These are phyloP conservation scores for Carposina sasakii DNA, from an alignment of 1,140 invertebrate species.

Conservation along the genomic window DNA sequence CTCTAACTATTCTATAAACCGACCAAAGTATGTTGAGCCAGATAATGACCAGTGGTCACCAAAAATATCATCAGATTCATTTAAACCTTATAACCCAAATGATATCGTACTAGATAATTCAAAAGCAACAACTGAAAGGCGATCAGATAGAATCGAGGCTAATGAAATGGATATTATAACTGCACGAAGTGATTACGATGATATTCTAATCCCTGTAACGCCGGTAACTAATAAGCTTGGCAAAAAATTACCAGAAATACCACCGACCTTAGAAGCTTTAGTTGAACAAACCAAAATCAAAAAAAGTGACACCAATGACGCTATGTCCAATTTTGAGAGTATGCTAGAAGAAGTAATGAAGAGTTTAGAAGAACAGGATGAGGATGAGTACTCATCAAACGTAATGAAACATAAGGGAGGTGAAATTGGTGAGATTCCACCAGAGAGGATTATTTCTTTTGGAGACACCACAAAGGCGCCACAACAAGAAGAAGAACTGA, in stretches of 20 bases:
- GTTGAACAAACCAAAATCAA: slow-evolving; percentile 60
- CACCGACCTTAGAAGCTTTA: slow-evolving; percentile 59
- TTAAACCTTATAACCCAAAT: slow-evolving; percentile 73
- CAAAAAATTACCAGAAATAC: slow-evolving; percentile 61
- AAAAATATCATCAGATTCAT: slow-evolving; percentile 72
- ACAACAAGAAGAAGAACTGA: slow-evolving; percentile 31
- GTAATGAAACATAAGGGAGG: slow-evolving; percentile 70
- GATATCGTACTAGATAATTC: slow-evolving; percentile 59
- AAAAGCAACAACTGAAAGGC: slow-evolving; percentile 31
- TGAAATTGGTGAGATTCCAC: slow-evolving; percentile 70
- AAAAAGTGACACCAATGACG: slow-evolving; percentile 44
- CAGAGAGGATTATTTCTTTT: slow-evolving; percentile 55
- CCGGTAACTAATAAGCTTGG: slow-evolving; percentile 51
- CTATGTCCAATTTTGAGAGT: slow-evolving; percentile 65
- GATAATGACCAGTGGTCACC: slow-evolving; percentile 78
- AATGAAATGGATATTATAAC: slow-evolving; percentile 66
- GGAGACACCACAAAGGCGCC: slow-evolving; percentile 41
- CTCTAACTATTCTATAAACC: slow-evolving; percentile 62
- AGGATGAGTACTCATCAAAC: slow-evolving; percentile 63
- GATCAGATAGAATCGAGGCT: slow-evolving; percentile 28
- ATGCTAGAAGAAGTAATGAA: slow-evolving; percentile 72
- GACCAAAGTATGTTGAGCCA: slow-evolving; percentile 56
- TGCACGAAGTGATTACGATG: slow-evolving; percentile 62
- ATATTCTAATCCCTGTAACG: slow-evolving; percentile 64
- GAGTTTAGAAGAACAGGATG: slow-evolving; percentile 69